Conservation (phyloP, 2,888 invertebrate species). For the Vanessa cardui region DNA sequence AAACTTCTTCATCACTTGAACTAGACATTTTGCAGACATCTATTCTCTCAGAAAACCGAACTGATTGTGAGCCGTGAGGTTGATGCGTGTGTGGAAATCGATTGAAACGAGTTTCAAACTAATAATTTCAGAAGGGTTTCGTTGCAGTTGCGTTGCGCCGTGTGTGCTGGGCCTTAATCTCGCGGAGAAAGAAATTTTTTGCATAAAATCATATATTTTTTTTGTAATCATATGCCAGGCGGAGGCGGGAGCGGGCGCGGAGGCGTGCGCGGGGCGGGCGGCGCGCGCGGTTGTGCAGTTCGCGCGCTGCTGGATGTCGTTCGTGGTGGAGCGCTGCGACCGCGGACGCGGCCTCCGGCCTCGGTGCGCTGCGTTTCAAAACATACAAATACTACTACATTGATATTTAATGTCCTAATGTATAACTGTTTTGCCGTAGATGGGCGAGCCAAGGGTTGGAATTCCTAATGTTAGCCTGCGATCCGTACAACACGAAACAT, state of each 20-base stretch:
- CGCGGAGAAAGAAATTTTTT: too few species aligned
- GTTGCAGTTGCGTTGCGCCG: too few species aligned
- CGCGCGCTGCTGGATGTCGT: slow-evolving; percentile 93
- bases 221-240: too few species aligned
- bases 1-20: too few species aligned
- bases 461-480: slow-evolving; percentile 92
- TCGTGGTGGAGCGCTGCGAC: slow-evolving; percentile 93
- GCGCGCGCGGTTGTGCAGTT: slow-evolving; percentile 68
- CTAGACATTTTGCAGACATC: too few species aligned
- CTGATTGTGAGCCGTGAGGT: too few species aligned
- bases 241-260: slow-evolving; percentile 38
- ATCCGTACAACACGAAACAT: slow-evolving; percentile 90
- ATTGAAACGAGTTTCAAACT: too few species aligned
- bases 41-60: too few species aligned
- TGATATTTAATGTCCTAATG: neutral
- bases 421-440: slow-evolving; percentile 57
- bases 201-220: too few species aligned
- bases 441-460: slow-evolving; percentile 96
- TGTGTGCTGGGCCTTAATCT: too few species aligned
- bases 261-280: slow-evolving; percentile 58
- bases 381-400: neutral
- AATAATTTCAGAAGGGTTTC: too few species aligned
- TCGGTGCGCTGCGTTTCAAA: slow-evolving; percentile 57
- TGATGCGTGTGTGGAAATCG: too few species aligned
- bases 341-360: slow-evolving; percentile 90